Base-by-base conservation (phyloP, 1,140 invertebrate species). In the Bombus confusus region DNA sequence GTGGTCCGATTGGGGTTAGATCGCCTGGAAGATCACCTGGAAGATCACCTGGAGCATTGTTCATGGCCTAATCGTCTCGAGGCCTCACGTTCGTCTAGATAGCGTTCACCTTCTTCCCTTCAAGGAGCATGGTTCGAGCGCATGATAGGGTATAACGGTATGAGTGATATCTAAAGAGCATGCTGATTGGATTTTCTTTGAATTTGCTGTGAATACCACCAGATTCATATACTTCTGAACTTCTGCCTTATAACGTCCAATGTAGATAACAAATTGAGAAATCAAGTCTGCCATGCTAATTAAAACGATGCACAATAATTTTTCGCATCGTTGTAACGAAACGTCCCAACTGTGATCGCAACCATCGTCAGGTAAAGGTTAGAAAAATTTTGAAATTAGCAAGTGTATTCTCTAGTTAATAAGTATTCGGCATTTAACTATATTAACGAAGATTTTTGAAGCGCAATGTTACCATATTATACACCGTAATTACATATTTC, bases 321-420 rank as follows among this genome's bases (percentile, higher is more conserved):
- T 71, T 59, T 37, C 39, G 52, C 68, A 72, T 62, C 69, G 83
- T 72, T 84, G 64, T 84, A 84, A 85, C 83, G n/a, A 62, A 85
- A 85, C 83, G 83, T 85, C 77, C 83, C 52, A 80, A 47, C 83
- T 80, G 83, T 85, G 83, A 85, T 85, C 43, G 41, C 62, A 83
- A 52, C 28, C 68, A 28, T 34, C 31, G 43, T 85, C 77, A 73
- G 52, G n/a, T 25, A n/a, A 47, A 57, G n/a, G 2, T 34, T 85
- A 79, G 52, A 22, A 28, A 80, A 37, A n/a, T 34, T 64, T 37
- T 41, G 43, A 2, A 78, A 78, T 69, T 83, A 78, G n/a, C 34
- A 31, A 59, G 37, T 47, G 76, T 18, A 69, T 59, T 59, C 52
- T 79, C 52, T 79, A 34, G 25, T 8, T 78, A 43, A 57, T 68